Evolutionary conservation across 2,113 vertebrate species (phyloP).

Genomic region (Eretmochelys imbricata): DNA sequence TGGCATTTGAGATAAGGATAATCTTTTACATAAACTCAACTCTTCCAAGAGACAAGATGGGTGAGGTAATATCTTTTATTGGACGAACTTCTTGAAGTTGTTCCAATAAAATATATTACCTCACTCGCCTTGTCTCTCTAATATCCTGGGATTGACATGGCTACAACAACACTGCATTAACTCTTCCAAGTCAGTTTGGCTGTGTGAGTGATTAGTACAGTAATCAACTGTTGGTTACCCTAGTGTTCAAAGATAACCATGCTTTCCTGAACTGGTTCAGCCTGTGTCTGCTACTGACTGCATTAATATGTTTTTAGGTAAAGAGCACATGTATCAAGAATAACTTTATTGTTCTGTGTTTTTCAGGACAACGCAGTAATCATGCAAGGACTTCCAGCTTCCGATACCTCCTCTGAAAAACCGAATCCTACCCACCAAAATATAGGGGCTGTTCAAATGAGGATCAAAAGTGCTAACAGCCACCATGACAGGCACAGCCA

Average conservation of each 20-base stretch:
- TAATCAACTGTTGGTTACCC: slow-evolving; percentile 53
- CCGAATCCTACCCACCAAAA: slow-evolving; percentile 69
- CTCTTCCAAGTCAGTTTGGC: slow-evolving; percentile 62
- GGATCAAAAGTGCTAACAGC: slow-evolving; percentile 81
- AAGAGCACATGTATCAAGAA: not conserved
- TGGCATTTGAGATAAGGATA: slow-evolving; percentile 75
- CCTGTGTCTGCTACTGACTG: slow-evolving; percentile 1
- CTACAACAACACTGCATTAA: not conserved
- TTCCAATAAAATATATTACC: not conserved
- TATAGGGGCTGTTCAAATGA: slow-evolving; percentile 81
- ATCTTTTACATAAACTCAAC: slow-evolving; percentile 73
- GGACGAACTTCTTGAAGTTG: not conserved
- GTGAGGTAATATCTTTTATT: not conserved
- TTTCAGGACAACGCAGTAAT: slow-evolving; percentile 70
- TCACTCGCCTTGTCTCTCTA: not conserved
- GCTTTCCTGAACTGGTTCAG: slow-evolving; percentile 42
- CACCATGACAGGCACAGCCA: slow-evolving; percentile 83
- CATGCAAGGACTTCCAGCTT: slow-evolving; percentile 77
- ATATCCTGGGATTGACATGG: not conserved
- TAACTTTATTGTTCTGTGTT: slow-evolving; percentile 48
- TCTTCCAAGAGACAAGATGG: slow-evolving; percentile 59
- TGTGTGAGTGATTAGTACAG: slow-evolving; percentile 53
- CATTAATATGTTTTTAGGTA: not conserved
- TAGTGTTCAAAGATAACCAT: slow-evolving; percentile 42
- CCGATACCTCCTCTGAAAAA: slow-evolving; percentile 70